A percentile compares a stretch with the other conserved stretches of the same genome.
These are phyloP conservation scores for Pachyseris speciosa DNA, from an alignment of 64 coral and sea anemone species.

Conservation along the genomic window DNA sequence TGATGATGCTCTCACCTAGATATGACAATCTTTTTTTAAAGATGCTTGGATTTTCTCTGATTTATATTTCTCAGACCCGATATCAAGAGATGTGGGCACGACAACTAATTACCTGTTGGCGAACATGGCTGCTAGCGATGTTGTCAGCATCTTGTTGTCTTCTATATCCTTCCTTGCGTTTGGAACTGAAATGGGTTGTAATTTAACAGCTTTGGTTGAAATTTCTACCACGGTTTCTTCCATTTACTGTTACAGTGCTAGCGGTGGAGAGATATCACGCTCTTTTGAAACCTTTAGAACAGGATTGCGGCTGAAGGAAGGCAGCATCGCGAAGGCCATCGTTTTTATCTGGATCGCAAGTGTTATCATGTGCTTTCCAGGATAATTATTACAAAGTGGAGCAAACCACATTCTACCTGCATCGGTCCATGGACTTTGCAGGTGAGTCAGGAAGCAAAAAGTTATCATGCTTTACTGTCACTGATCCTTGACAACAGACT, in stretches of 20 bases:
- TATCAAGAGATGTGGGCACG: background rate
- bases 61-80: background rate
- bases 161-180: background rate
- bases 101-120: background rate
- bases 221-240: background rate
- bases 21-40: constrained; percentile 4
- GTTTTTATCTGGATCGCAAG: background rate
- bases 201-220: background rate
- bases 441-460: background rate
- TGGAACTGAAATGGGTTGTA: background rate
- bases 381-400: background rate
- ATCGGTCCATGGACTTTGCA: background rate
- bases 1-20: constrained; percentile 15
- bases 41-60: background rate
- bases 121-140: background rate
- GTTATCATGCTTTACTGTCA: background rate
- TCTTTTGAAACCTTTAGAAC: background rate
- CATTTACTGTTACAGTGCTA: background rate
- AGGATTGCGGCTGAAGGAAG: background rate
- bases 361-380: background rate
- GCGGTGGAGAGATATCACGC: background rate
- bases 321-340: background rate
- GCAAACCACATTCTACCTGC: background rate
- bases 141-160: background rate
- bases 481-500: background rate